Base-by-base conservation (phyloP, 2,888 invertebrate species). In the Dasypolia templi region DNA sequence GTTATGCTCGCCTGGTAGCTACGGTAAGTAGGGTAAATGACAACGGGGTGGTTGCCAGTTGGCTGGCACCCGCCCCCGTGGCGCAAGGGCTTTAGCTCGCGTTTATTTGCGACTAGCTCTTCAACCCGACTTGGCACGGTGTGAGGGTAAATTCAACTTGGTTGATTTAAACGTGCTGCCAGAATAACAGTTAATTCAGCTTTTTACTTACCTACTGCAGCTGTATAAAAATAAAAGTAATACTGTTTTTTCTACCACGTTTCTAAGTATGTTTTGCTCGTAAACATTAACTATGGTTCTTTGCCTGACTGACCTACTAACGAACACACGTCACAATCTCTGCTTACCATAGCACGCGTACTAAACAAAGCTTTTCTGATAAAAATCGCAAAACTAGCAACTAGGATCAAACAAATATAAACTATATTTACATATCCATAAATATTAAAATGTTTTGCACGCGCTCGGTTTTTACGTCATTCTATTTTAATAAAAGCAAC, bases 1-100 rank as follows among this genome's bases (percentile, higher is more conserved):
- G 87, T 92, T 94, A 94, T 95, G 94, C 92, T 92, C 89, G 93
- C 95, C 95, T 95, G 93, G 95, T 94, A 93, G 92, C 90, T 84
- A 83, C 88, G 88, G 93, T 94, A 93, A 92, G 94, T 94, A 94
- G 94, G 92, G 94, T 94, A 94, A 94, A 95, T 94, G 94, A 93
- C 93, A 92, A 92, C 91, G 91, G 94, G 92, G 91, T 92, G 92
- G 89, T 88, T 88, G 89, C 88, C 88, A 88, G 86, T 88, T 88
- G 88, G 88, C 88, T 87, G 87, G 86, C 88, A 84, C 87, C 88
- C 88, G 80, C 85, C 90, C 89, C 90, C 89, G 84, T 84, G 88
- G 86, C 86, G 85, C 89, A 88, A 88, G 88, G 90, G 89, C 87
- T 89, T 86, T 86, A 88, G 86, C 85, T 83, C 73, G 83, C 88